Evolutionary conservation across 2,888 invertebrate species (phyloP).

Genomic region (Bombylius major): DNA sequence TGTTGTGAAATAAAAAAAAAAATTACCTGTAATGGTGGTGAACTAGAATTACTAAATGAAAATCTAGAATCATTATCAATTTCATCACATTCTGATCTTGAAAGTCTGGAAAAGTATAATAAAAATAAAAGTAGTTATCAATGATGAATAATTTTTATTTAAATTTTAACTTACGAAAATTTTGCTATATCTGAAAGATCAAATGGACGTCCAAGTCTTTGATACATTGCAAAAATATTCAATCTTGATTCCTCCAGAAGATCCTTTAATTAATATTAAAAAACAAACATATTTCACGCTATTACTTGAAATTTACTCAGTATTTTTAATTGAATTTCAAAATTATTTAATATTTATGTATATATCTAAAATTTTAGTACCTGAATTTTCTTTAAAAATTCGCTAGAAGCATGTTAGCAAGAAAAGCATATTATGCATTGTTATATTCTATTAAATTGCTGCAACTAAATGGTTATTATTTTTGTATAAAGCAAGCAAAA

Average conservation of each 20-base stretch:
- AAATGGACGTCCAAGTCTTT: slow-evolving; percentile 34
- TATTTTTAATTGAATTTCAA: too few relatives aligned
- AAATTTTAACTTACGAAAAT: slow-evolving; percentile 28
- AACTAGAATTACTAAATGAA: slow-evolving; percentile 65
- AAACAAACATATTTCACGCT: too few relatives aligned
- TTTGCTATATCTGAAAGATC: slow-evolving; percentile 33
- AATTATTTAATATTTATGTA: too few relatives aligned
- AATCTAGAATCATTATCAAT: slow-evolving; percentile 51
- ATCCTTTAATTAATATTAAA: slow-evolving; percentile 21
- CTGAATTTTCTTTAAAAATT: not conserved
- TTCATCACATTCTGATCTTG: slow-evolving; percentile 34
- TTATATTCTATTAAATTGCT: too few relatives aligned
- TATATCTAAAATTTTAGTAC: not conserved
- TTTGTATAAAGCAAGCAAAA: too few relatives aligned
- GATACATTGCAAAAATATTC: slow-evolving; percentile 36
- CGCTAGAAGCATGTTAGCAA: not conserved
- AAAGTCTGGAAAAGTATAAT: slow-evolving; percentile 6
- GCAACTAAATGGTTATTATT: too few relatives aligned
- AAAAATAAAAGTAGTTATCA: not conserved
- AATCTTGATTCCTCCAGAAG: slow-evolving; percentile 32
- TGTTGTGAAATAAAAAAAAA: not conserved
- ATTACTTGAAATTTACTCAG: too few relatives aligned
- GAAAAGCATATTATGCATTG: not conserved
- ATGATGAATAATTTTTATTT: not conserved
- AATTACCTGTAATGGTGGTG: slow-evolving; percentile 49